A percentile compares a stretch with the other conserved stretches of the same genome.
These are phyloP conservation scores for Plebejus anna DNA, from an alignment of 2,888 invertebrate species.

Conservation along the genomic window DNA sequence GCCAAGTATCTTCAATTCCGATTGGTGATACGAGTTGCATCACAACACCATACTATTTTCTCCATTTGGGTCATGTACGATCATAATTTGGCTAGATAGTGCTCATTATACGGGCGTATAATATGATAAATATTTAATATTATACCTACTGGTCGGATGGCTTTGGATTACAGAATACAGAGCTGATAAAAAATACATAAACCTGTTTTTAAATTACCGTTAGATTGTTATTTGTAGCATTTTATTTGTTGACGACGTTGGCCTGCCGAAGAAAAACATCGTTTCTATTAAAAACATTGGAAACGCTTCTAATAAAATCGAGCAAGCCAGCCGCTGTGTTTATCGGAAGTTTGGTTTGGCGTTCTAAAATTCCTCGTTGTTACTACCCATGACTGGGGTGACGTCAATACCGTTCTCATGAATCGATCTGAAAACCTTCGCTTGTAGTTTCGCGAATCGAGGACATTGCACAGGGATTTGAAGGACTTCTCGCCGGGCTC, in stretches of 20 bases:
- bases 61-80: slow-evolving; percentile 68
- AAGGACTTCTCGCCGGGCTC: neutral
- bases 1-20: slow-evolving; percentile 46
- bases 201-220: slow-evolving; percentile 48
- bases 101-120: slow-evolving; percentile 31
- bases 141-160: neutral
- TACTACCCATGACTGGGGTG: slow-evolving; percentile 20
- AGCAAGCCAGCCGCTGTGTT: neutral
- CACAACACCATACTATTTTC: slow-evolving; percentile 53
- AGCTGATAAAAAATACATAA: slow-evolving; percentile 60
- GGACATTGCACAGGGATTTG: slow-evolving; percentile 10
- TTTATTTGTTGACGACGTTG: slow-evolving; percentile 8
- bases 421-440: neutral
- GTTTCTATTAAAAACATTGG: neutral
- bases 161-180: neutral
- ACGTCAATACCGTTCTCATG: slow-evolving; percentile 17
- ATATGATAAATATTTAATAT: neutral
- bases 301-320: neutral
- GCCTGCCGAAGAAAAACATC: neutral
- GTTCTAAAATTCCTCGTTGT: slow-evolving; percentile 21
- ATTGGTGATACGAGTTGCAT: slow-evolving; percentile 55
- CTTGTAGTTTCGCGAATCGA: slow-evolving; percentile 13
- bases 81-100: neutral
- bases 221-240: slow-evolving; percentile 18
- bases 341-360: neutral